Conservation (phyloP, 2,797 vertebrate genomes). For the Melanotaenia boesemani region DNA sequence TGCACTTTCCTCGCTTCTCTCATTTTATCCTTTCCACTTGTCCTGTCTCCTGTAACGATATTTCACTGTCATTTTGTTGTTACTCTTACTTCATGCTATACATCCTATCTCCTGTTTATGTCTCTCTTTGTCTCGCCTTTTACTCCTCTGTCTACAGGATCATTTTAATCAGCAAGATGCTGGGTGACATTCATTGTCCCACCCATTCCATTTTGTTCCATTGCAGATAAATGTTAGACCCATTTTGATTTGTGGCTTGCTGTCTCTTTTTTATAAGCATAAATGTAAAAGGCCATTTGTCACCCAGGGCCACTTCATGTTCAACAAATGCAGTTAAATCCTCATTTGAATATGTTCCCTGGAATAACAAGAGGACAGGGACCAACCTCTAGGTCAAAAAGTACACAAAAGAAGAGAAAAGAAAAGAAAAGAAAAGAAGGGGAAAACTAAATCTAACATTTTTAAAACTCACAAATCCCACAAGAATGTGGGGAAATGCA, state of each 20-base stretch:
- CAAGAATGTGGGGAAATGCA: background rate
- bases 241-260: constrained; percentile 73
- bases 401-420: background rate
- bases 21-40: constrained; percentile 57
- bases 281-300: constrained; percentile 73
- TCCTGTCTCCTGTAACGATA: constrained; percentile 65
- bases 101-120: constrained; percentile 38
- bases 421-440: background rate
- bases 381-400: constrained; percentile 22
- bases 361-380: constrained; percentile 38
- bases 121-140: constrained; percentile 43
- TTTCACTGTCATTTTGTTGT: constrained; percentile 75
- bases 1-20: constrained; percentile 56
- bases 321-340: constrained; percentile 77
- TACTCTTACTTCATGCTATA: constrained; percentile 52
- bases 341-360: constrained; percentile 79
- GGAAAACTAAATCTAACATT: background rate
- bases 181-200: constrained; percentile 73
- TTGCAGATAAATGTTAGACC: constrained; percentile 54
- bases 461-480: background rate
- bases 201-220: constrained; percentile 54
- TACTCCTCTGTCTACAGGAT: constrained; percentile 32
- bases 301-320: constrained; percentile 56
- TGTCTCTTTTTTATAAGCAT: constrained; percentile 67
- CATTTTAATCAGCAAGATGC: constrained; percentile 79